Evolutionary conservation across 2,797 vertebrate genomes (phyloP), one percentile per base, ranked within the genome.

Genomic region (Psittacula derbiana): DNA sequence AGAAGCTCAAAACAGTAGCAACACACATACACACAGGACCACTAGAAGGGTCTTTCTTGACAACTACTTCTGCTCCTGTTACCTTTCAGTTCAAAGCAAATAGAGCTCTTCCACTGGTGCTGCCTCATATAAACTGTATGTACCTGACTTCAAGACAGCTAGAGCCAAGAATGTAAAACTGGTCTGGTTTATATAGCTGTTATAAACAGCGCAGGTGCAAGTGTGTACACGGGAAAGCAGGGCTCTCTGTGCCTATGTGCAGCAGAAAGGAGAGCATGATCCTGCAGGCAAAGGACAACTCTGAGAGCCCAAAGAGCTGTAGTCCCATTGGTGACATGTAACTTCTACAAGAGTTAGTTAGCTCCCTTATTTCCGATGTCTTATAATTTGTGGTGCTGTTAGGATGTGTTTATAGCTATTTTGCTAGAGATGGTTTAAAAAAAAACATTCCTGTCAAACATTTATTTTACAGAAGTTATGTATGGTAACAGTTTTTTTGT

Each of bases 21-120:
- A 64, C 33, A 66, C 33, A 66, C 27, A 43, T 28, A 52, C 19
- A 47, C 8, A 7, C 16, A 12, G 12, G 41, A 36, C 30, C 62
- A 67, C 52, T 30, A 83, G 52, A 87, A 91, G 16, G 27, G 15
- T 66, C 27, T 76, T 85, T 73, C 79, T 94, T 93, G 85, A 73
- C 85, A 66, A 70, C 81, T 84, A 57, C 11, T 86, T 92, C 60
- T 86, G 55, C 70, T 91, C 28, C 58, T 62, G 16, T 70, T 74
- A 88, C 86, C 83, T 94, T 52, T 44, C 62, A 92, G 38, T 95
- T 95, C 91, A 94, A 95, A 95, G 71, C 64, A 92, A 92, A 76
- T 27, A 24, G 13, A 41, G 50, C 13, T 71, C 44, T 75, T 88
- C 76, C 47, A 14, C 24, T 79, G 41, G 46, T 46, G 58, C 62